phyloP scores from a whole-genome alignment of 2,888 invertebrate genomes.

The Mongoloraphidia duomilia region DNA sequence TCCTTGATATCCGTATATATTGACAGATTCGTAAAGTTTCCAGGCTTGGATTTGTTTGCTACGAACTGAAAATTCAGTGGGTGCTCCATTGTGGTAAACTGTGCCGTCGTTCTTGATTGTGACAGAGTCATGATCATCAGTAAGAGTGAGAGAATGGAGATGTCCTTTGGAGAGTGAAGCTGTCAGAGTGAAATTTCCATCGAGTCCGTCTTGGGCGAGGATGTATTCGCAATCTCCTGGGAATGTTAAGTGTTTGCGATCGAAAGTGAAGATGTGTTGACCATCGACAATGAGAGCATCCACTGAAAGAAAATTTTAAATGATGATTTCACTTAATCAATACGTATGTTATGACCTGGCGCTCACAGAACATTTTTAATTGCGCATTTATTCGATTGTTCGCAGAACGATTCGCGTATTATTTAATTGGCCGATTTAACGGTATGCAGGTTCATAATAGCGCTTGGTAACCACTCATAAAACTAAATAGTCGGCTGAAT shows the following conservation, averaged over 20 bases:
- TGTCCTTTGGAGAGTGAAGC: conserved; percentile 56
- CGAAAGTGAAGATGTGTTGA: conserved; percentile 79
- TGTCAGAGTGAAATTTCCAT: conserved; percentile 74
- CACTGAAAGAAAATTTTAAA: conserved; percentile 30
- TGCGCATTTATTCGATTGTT: too few relatives aligned
- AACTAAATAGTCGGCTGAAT: too few relatives aligned
- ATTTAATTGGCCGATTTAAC: too few relatives aligned
- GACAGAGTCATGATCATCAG: conserved; percentile 49
- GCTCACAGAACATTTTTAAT: too few relatives aligned
- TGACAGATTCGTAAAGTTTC: conserved; percentile 39
- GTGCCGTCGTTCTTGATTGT: conserved; percentile 38
- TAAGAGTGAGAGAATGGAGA: conserved; percentile 50
- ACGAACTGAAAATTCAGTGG: conserved; percentile 52
- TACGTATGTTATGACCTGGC: too few relatives aligned
- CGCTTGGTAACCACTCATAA: too few relatives aligned
- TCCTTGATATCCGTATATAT: conserved; percentile 48
- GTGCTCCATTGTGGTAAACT: conserved; percentile 47
- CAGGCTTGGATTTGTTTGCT: conserved; percentile 46
- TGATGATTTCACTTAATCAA: too few relatives aligned
- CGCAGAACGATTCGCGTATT: too few relatives aligned
- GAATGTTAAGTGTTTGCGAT: conserved; percentile 66
- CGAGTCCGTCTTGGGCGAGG: conserved; percentile 66
- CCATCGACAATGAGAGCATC: conserved; percentile 61
- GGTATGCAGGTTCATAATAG: too few relatives aligned
- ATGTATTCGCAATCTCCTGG: conserved; percentile 75